phyloP scores from a whole-genome alignment of 2,888 invertebrate species.

The Pammene aurita region DNA sequence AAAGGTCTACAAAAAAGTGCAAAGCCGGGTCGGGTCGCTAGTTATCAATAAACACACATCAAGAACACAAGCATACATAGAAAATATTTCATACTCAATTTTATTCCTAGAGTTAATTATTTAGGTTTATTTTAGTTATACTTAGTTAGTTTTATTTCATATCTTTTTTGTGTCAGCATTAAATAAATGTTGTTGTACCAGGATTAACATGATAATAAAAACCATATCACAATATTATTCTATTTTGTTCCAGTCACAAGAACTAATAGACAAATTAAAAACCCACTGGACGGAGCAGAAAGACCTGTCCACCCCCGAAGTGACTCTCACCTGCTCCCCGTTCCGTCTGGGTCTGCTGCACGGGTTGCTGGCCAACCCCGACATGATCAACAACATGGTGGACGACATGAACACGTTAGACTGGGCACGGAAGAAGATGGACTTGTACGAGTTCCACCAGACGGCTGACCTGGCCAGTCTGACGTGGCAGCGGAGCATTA shows the following conservation, averaged over 20 bases:
- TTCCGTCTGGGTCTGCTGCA: constrained; percentile 87
- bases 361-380: constrained; percentile 82
- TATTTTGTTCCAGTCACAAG: constrained; percentile 62
- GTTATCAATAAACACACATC: too few relatives aligned
- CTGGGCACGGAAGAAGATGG: constrained; percentile 91
- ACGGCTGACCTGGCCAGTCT: constrained; percentile 86
- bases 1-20: too few relatives aligned
- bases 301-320: constrained; percentile 64
- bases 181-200: too few relatives aligned
- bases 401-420: constrained; percentile 87
- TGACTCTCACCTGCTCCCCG: constrained; percentile 84
- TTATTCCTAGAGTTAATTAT: too few relatives aligned
- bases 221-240: too few relatives aligned
- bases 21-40: too few relatives aligned
- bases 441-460: constrained; percentile 94
- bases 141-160: too few relatives aligned
- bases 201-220: too few relatives aligned
- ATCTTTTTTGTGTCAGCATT: too few relatives aligned
- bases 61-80: too few relatives aligned
- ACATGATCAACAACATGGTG: constrained; percentile 84
- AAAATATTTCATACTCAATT: too few relatives aligned
- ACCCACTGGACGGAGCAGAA: constrained; percentile 77
- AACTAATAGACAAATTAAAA: constrained; percentile 67
- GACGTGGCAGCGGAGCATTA: constrained; percentile 83
- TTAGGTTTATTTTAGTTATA: too few relatives aligned